Base-by-base conservation (phyloP, 2,888 invertebrate genomes). In the Tenthredo livida region DNA sequence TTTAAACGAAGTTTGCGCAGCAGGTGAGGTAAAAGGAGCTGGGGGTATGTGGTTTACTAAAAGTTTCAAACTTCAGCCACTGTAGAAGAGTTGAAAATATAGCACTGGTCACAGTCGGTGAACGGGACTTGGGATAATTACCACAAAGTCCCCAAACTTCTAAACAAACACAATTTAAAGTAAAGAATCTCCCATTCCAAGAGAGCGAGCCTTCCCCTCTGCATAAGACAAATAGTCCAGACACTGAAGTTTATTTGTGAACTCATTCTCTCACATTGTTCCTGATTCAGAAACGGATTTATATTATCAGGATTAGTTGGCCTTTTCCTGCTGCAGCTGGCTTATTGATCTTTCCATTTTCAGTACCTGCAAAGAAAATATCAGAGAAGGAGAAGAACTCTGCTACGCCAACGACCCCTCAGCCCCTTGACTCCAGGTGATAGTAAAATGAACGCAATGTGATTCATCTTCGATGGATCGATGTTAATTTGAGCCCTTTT, bases 311-410 rank as follows among this genome's bases (percentile, higher is more conserved):
- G 10, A 29, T 67, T 29, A 25, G 47, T 67, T 40, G 21, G 73
- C 17, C 17, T 17, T 17, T 6, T 83, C 25, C 15, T 25, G 43
- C 15, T 25, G 4, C n/a, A 37, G 25, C 37, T 21, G 25, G 15
- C 15, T 25, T 65, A 29, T 65, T 43, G 3, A 43, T 50, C 9
- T 12, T 25, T 75, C 40, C 58, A 37, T 54, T 85, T 73, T 9
- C 86, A 92, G 91, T 91, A 84, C 92, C 91, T 37, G 70, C 84
- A 54, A 92, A 92, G 86, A 91, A 89, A 84, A 21, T 85, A 1
- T 86, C 85, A 50, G 90, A 90, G 82, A 89, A 89, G 87, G 86
- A 85, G 70, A 87, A 87, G 84, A 87, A 86, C 67, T 83, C 88
- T 29, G 86, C 87, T 47, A 91, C 92, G 29, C 91, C 92, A 7